Evolutionary conservation across 2,888 invertebrate genomes (phyloP).

Genomic region (Amphiduros pacificus): DNA sequence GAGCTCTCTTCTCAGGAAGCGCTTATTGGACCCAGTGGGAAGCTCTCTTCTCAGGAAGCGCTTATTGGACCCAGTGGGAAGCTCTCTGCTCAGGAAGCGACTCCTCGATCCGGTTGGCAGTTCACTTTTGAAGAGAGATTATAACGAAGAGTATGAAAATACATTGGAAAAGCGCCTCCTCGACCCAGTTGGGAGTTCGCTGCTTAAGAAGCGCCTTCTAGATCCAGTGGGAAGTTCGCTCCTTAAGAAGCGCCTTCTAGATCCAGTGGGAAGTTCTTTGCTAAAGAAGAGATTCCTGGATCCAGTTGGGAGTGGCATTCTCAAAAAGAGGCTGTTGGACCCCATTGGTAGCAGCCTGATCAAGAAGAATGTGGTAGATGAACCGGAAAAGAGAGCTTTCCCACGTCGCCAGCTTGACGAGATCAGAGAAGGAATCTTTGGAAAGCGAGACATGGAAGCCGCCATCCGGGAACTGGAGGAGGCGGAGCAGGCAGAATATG

Average conservation of each 20-base stretch:
- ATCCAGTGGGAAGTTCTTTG: neutral
- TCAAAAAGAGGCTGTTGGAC: neutral
- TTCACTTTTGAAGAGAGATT: constrained; percentile 14
- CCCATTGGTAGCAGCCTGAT: neutral
- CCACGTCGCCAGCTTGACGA: neutral
- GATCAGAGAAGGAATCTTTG: neutral
- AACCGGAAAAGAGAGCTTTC: neutral
- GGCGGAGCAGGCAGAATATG: no score
- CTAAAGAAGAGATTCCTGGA: neutral
- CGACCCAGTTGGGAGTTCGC: neutral
- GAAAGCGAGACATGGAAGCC: no score
- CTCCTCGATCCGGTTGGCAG: constrained; percentile 11
- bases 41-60: constrained; percentile 9
- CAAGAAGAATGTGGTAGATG: neutral
- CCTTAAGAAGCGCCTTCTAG: neutral
- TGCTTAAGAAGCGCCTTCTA: neutral
- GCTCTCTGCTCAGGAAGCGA: constrained; percentile 14
- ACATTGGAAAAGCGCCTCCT: no score
- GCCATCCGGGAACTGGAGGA: no score
- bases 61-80: constrained; percentile 10
- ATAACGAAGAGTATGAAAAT: no score
- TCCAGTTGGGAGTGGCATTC: neutral
- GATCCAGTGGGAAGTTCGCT: neutral
- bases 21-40: neutral
- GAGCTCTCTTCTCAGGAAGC: constrained; percentile 11